Evolutionary conservation across 2,797 vertebrate genomes (phyloP).

Genomic region (Poecilia velifera): DNA sequence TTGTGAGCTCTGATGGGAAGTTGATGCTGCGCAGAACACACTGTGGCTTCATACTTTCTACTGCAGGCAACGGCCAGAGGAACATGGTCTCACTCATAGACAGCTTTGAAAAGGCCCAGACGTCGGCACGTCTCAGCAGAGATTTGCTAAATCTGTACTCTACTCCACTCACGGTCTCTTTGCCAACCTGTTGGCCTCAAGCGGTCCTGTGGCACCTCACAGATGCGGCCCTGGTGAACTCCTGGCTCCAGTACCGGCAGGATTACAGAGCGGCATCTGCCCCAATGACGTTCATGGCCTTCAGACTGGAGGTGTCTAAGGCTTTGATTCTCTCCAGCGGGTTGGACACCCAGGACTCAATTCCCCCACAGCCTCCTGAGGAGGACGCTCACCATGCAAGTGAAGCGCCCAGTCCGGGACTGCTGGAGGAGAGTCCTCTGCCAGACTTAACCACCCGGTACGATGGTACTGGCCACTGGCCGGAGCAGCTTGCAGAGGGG

Average conservation of each 20-base stretch:
- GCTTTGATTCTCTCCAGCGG: constrained; percentile 73
- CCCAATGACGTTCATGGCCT: constrained; percentile 79
- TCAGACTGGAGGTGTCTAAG: constrained; percentile 83
- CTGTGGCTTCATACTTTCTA: constrained; percentile 83
- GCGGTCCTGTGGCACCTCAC: constrained; percentile 83
- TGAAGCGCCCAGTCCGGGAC: constrained; percentile 50
- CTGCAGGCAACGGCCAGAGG: constrained; percentile 70
- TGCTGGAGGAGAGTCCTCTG: constrained; percentile 71
- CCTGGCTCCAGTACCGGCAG: constrained; percentile 79
- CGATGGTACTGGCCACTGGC: constrained; percentile 84
- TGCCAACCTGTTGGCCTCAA: constrained; percentile 78
- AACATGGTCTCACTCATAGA: constrained; percentile 70
- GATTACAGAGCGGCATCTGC: constrained; percentile 40
- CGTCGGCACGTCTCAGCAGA: constrained; percentile 73
- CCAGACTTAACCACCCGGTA: constrained; percentile 77
- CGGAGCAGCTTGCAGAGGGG: constrained; percentile 81
- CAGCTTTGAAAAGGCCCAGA: constrained; percentile 80
- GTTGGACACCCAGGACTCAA: constrained; percentile 71
- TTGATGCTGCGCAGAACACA: constrained; percentile 79
- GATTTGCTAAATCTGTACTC: constrained; percentile 79
- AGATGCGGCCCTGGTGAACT: constrained; percentile 82
- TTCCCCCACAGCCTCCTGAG: constrained; percentile 71
- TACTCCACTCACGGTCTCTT: constrained; percentile 67
- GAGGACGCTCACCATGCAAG: constrained; percentile 48
- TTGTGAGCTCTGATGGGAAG: constrained; percentile 83